Base-by-base conservation (phyloP, 2,797 vertebrate genomes). In the Antennarius maculatus region DNA sequence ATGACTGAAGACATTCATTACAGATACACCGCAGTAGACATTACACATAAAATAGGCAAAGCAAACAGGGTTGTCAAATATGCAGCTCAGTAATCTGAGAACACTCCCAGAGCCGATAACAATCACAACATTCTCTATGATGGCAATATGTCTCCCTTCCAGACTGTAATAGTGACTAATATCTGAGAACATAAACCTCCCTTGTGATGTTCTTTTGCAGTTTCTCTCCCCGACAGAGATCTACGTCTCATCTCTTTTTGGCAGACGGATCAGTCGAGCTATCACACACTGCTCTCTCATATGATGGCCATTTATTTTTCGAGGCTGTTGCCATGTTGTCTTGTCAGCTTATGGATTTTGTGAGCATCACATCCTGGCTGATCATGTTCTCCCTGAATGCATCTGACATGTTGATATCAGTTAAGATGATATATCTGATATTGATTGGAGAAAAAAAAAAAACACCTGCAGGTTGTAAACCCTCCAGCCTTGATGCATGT, bases 331-430 rank as follows among this genome's bases (percentile, higher is more conserved):
- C 54, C 62, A 29, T 62, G 64, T 62, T 65, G 58, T 65, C 12
- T 37, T 39, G 37, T 39, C 9, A 39, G 70, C 42, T 61, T 70
- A 72, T 77, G 83, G 73, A 76, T 62, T 77, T 77, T 53, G 48
- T 54, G 37, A 49, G 48, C 6, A 3, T 37, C 27, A 2, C 58
- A 43, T 46, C 46, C 71, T 18, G 56, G 27, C 61, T 39, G 49
- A 54, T 66, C 16, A 10, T 43, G 63, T 61, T 79, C 55, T 60
- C 17, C 54, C 61, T 69, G 17, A 57, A 39, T 59, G 61, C 37
- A 14, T 57, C 48, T 68, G 57, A 67, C 59, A 63, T 12, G 54
- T 5, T 46, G 69, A 79, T 70, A 66, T 49, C 54, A 23, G 23
- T 53, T 45, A 13, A n/a, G 29, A 47, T 52, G 57, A 61, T 16